These are phyloP conservation scores for Scaptodrosophila latifasciaeformis DNA, from an alignment of 2,888 invertebrate genomes.

Conservation along the genomic window DNA sequence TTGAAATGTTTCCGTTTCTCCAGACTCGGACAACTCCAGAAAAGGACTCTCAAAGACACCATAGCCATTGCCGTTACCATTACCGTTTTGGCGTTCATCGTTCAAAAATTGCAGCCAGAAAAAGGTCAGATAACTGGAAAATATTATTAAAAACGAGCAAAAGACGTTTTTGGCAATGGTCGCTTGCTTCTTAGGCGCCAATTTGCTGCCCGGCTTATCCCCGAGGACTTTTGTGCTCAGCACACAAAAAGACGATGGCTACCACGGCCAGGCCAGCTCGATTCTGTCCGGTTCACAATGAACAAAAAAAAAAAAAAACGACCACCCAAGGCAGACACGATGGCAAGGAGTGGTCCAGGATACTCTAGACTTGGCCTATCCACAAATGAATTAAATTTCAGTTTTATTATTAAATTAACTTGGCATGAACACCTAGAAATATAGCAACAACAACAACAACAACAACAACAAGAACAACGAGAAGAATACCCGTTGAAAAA, in stretches of 20 bases:
- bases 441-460: constrained; percentile 51
- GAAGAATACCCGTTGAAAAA: not conserved
- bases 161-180: constrained; percentile 30
- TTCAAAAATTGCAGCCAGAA: constrained; percentile 39
- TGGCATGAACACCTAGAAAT: constrained; percentile 72
- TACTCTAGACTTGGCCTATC: constrained; percentile 46
- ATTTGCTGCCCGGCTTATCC: constrained; percentile 43
- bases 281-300: too few relatives aligned
- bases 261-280: too few relatives aligned
- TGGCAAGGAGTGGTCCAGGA: too few relatives aligned
- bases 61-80: too few relatives aligned
- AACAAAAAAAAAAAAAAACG: too few relatives aligned
- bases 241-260: constrained; percentile 18
- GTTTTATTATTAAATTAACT: constrained; percentile 73
- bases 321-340: too few relatives aligned
- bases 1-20: constrained; percentile 27
- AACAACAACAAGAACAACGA: constrained; percentile 18
- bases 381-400: constrained; percentile 73
- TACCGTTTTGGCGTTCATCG: too few relatives aligned
- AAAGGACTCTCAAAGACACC: too few relatives aligned
- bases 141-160: constrained; percentile 62
- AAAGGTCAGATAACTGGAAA: constrained; percentile 70
- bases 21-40: not conserved
- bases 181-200: constrained; percentile 35
- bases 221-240: constrained; percentile 43